Evolutionary conservation across 2,888 invertebrate genomes (phyloP).

Genomic region (Ectobius pallidus): DNA sequence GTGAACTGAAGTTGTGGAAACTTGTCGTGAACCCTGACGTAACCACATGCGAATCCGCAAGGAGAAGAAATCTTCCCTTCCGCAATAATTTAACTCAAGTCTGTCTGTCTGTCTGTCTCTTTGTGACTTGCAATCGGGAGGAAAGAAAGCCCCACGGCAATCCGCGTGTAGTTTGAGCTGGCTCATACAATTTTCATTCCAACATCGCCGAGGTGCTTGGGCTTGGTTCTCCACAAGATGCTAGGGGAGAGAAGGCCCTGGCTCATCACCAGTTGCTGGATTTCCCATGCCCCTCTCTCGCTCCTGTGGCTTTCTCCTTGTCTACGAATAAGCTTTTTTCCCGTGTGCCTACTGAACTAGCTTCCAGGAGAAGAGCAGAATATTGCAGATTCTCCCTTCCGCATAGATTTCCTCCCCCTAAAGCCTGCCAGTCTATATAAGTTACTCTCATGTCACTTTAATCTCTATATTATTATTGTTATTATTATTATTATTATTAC

Average conservation of each 20-base stretch:
- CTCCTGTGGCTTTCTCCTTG: neutral
- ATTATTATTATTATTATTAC: too few species aligned
- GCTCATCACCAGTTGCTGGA: neutral
- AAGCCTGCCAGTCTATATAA: neutral
- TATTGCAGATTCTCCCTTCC: slow-evolving; percentile 14
- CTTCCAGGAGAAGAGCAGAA: neutral
- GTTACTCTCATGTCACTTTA: too few species aligned
- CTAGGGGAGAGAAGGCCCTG: neutral
- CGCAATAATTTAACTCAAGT: slow-evolving; percentile 10
- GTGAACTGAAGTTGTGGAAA: too few species aligned
- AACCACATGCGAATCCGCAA: too few species aligned
- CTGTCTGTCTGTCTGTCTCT: too few species aligned
- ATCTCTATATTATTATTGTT: too few species aligned
- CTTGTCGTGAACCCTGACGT: too few species aligned
- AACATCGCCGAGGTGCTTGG: neutral
- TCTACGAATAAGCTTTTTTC: neutral
- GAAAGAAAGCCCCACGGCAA: slow-evolving; percentile 20
- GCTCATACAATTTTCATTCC: slow-evolving; percentile 42
- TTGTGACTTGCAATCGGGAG: neutral
- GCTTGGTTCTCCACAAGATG: neutral
- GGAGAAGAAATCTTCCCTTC: slow-evolving; percentile 18
- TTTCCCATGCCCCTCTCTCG: slow-evolving; percentile 25
- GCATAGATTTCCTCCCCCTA: neutral
- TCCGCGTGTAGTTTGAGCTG: slow-evolving; percentile 12
- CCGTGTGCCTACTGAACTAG: too few species aligned